Evolutionary conservation across 2,113 vertebrate species (phyloP).

Genomic region (Cyanoderma ruficeps): DNA sequence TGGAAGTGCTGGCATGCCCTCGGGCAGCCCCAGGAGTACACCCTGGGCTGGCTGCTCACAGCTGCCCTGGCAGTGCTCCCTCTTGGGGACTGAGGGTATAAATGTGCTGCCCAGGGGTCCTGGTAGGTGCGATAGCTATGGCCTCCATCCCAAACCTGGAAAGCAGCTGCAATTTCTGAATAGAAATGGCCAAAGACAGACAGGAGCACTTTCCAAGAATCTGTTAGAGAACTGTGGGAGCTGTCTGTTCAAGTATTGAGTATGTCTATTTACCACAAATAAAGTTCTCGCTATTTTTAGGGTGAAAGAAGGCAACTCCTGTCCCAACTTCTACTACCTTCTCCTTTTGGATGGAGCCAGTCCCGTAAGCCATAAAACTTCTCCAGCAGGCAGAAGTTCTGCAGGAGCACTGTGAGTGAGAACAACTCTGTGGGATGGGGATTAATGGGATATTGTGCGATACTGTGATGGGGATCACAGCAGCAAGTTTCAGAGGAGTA

Average conservation of each 20-base stretch:
- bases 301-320: background rate
- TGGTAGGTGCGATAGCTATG: fast-evolving
- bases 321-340: background rate
- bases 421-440: fast-evolving
- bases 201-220: background rate
- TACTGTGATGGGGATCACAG: background rate
- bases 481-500: background rate
- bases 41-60: fast-evolving
- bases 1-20: fast-evolving
- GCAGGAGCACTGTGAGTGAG: background rate
- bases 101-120: background rate
- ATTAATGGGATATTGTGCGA: background rate
- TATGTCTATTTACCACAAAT: background rate
- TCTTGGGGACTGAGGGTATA: background rate
- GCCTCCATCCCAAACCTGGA: background rate
- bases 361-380: background rate
- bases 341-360: background rate
- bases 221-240: background rate
- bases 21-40: background rate
- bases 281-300: background rate
- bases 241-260: background rate
- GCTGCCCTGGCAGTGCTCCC: fast-evolving
- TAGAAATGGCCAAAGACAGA: background rate
- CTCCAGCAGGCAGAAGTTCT: background rate
- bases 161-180: background rate